phyloP scores from a whole-genome alignment of 2,888 invertebrate genomes.

The Ormyrus rosae region DNA sequence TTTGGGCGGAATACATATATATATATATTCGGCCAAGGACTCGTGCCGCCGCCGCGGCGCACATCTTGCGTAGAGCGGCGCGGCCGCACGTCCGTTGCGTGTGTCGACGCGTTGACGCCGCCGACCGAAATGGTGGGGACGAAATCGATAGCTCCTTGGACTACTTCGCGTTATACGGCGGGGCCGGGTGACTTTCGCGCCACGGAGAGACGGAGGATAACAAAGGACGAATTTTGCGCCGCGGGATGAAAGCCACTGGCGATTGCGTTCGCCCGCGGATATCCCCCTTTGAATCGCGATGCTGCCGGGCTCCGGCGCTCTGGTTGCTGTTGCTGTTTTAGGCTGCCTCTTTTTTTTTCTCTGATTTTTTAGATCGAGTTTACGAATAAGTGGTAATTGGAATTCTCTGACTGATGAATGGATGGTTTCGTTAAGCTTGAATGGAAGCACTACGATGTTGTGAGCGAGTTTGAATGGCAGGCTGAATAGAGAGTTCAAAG shows the following conservation, averaged over 20 bases:
- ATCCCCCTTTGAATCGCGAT: too few relatives aligned
- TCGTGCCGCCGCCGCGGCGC: not conserved
- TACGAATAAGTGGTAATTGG: too few relatives aligned
- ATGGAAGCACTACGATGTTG: not conserved
- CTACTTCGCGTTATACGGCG: conserved; percentile 4
- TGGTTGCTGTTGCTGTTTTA: too few relatives aligned
- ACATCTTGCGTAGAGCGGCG: not conserved
- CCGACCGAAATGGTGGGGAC: conserved; percentile 6
- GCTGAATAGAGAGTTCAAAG: conserved; percentile 6
- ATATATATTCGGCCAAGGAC: conserved; percentile 19
- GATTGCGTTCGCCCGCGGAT: too few relatives aligned
- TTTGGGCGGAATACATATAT: not conserved
- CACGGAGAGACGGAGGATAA: not conserved
- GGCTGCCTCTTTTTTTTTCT: too few relatives aligned
- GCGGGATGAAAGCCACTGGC: not conserved
- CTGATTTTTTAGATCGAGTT: too few relatives aligned
- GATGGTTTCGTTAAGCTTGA: not conserved
- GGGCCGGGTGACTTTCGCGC: not conserved
- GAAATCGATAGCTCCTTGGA: conserved; percentile 43
- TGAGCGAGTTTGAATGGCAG: not conserved
- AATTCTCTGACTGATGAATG: too few relatives aligned
- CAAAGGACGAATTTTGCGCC: conserved; percentile 8
- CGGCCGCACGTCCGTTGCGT: not conserved
- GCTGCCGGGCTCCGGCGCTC: too few relatives aligned
- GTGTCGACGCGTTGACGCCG: not conserved